phyloP scores from a whole-genome alignment of 1,140 invertebrate species.

The Antheraea pernyi region DNA sequence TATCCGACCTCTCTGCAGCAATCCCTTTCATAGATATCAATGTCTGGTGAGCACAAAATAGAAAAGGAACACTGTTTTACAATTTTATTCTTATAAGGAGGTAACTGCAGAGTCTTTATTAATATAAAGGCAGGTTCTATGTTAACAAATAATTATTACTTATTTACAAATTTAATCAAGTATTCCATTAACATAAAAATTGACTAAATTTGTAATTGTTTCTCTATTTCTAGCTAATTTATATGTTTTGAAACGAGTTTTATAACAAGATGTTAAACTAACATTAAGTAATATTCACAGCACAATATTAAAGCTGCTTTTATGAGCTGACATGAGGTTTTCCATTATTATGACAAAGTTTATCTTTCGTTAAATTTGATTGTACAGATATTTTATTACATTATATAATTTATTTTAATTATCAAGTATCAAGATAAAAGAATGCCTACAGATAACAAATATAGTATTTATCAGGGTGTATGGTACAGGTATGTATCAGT shows the following conservation, averaged over 20 bases:
- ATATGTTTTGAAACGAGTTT: neutral
- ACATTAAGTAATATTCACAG: no score
- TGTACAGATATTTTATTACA: no score
- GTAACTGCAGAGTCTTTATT: slow-evolving; percentile 7
- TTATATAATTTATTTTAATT: no score
- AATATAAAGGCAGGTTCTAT: neutral
- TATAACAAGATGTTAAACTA: no score
- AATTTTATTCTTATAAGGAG: neutral
- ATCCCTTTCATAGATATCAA: slow-evolving; percentile 72
- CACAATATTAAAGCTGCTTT: neutral
- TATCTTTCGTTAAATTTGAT: no score
- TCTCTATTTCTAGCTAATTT: neutral
- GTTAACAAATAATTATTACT: neutral
- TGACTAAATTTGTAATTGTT: neutral
- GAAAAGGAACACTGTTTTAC: slow-evolving; percentile 48
- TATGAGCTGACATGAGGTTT: neutral
- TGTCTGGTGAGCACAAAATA: slow-evolving; percentile 59
- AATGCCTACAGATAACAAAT: no score
- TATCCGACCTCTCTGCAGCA: slow-evolving; percentile 55
- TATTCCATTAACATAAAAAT: neutral
- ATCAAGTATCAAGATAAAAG: no score
- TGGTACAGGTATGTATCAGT: no score
- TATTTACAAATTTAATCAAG: neutral
- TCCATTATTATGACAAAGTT: no score
- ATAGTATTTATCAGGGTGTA: no score